Percentiles rank a stretch among this genome's conserved stretches.
phyloP scores from a whole-genome alignment of 2,888 invertebrate genomes.

The Eupithecia subfuscata region DNA sequence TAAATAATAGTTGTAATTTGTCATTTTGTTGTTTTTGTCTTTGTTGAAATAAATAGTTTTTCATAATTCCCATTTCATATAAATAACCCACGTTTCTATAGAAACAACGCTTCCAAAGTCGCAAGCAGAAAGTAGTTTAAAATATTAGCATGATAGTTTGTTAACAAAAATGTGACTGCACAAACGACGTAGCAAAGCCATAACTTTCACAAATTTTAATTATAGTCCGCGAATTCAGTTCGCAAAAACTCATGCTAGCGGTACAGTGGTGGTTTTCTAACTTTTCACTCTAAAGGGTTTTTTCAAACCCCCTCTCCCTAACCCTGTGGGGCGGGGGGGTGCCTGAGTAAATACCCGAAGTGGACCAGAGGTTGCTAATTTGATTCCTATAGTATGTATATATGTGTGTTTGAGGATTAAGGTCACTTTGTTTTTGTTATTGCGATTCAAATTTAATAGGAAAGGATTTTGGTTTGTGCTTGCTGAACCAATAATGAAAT shows the following conservation, averaged over 20 bases:
- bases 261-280: conserved; percentile 51
- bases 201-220: neutral
- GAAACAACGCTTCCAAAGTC: too few species aligned
- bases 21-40: too few species aligned
- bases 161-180: neutral
- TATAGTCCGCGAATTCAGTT: neutral
- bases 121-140: too few species aligned
- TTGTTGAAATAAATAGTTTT: too few species aligned
- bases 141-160: too few species aligned
- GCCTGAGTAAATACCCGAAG: conserved; percentile 64
- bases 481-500: neutral
- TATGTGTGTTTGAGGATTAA: conserved; percentile 35
- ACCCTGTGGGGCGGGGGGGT: conserved; percentile 42
- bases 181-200: neutral
- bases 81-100: too few species aligned
- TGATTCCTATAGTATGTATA: conserved; percentile 52
- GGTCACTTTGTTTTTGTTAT: conserved; percentile 27
- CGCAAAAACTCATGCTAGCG: neutral
- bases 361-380: conserved; percentile 62
- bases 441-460: conserved; percentile 21
- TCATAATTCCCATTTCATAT: too few species aligned
- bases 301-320: conserved; percentile 54
- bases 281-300: conserved; percentile 74
- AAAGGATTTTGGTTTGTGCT: conserved; percentile 27
- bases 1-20: too few species aligned